Percentiles rank a stretch among this genome's conserved stretches.
These are phyloP conservation scores for Sarcophaga variegata DNA, from an alignment of 2,888 invertebrate species.

Conservation along the genomic window DNA sequence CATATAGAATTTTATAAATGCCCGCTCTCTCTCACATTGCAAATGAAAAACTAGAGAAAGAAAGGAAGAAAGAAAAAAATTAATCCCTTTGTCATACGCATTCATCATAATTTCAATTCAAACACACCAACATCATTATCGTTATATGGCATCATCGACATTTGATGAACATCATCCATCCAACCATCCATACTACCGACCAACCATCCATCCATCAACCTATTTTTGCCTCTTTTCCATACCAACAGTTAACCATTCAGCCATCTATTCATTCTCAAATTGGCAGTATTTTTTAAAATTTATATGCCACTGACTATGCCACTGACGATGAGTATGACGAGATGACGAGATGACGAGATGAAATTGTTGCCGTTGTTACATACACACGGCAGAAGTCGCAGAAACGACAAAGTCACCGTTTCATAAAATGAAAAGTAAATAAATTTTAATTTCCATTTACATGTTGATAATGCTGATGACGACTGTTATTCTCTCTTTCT, in stretches of 20 bases:
- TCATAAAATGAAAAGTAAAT: conserved; percentile 58
- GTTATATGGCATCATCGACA: conserved; percentile 32
- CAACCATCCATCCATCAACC: not conserved
- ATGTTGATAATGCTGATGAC: conserved; percentile 48
- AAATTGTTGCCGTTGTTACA: conserved; percentile 7
- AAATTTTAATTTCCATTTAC: conserved; percentile 67
- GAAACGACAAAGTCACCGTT: conserved; percentile 39
- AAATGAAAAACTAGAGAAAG: not conserved
- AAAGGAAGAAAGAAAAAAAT: not conserved
- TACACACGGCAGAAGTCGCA: not conserved
- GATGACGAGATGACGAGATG: not conserved
- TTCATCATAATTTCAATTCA: conserved; percentile 62
- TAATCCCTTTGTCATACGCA: conserved; percentile 53
- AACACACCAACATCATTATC: not conserved
- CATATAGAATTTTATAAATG: not conserved
- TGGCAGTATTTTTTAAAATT: conserved; percentile 45
- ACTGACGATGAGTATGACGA: not conserved
- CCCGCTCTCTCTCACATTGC: not conserved
- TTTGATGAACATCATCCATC: conserved; percentile 19
- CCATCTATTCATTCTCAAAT: conserved; percentile 30
- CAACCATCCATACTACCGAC: conserved; percentile 20
- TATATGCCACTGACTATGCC: conserved; percentile 6
- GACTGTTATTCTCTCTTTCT: not conserved
- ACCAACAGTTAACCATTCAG: no score
- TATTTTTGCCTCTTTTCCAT: no score